Evolutionary conservation across 1,140 invertebrate genomes (phyloP), one percentile per base, ranked within the genome.

Genomic region (Diabrotica undecimpunctata): DNA sequence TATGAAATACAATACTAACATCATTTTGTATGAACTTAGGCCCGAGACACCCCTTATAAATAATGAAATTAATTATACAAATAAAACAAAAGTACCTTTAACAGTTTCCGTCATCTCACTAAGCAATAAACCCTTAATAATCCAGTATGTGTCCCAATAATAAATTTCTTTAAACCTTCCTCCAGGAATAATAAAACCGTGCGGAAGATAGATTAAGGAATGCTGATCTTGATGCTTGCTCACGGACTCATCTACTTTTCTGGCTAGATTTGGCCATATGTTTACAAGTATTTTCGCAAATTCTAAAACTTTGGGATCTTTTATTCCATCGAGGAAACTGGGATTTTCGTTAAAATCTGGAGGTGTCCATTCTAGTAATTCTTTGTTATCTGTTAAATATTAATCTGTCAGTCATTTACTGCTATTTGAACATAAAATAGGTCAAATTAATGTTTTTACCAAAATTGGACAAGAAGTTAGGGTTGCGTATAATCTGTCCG

Each of bases 111-210:
- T 77, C 91, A 95, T 94, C 68, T 88, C 88, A 61, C 85, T 88
- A 8, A 89, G 75, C 0, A 95, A 76, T 6, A 95, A 79, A 11
- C 92, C 93, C 68, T 88, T 86, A 9, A 94, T 81, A 7, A 93
- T 88, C 93, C 93, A 95, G 78, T 90, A 95, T 0, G 91, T 91
- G 76, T 95, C 93, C 92, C 93, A 95, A 74, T 95, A 95, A 76
- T 95, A 96, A 54, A 91, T 82, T 74, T 93, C 90, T 78, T 88
- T 88, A 74, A 96, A 96, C 61, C 94, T 81, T 8, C 93, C 93
- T 8, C 94, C 94, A 0, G 94, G 94, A 39, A 95, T 85, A n/a
- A 95, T 86, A 68, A 94, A 90, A 37, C 88, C 88, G 70, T 95
- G 87, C 0, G 89, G 84, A 5, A 94, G 83, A 62, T 88, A 88